Evolutionary conservation across 2,888 invertebrate species (phyloP), one percentile per base, ranked within the genome.

Genomic region (Drosophila tripunctata): DNA sequence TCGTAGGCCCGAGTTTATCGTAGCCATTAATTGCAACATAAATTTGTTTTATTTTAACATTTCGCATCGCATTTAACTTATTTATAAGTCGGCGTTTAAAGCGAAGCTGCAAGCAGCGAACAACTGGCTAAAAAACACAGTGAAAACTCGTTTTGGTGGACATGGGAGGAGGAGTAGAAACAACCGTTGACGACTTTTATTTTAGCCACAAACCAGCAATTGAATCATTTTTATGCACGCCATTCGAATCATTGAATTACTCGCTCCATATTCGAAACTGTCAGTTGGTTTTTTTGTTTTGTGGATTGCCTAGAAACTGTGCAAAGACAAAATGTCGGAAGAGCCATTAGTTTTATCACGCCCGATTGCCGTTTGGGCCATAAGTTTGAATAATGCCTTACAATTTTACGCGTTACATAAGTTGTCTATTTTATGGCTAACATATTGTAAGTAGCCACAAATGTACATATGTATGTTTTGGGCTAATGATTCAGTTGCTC

Each of bases 1-100:
- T 84, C 76, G 76, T 71, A 74, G 82, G 70, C 62, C 55, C 65
- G 51, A 71, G 55, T 88, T 88, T 88, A 85, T 84, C 67, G 75
- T 31, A 21, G 58, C 72, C 87, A 78, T 85, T 85, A 88, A 88
- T 87, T 85, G 88, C 87, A 86, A 81, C 84, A 87, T 85, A 88
- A 85, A 88, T 85, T 87, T 85, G 62, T 85, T 85, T 85, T 87
- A 85, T 85, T 85, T 84, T 84, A 78, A 74, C 71, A 87, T 87
- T 85, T 85, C 79, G 87, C 84, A 84, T 87, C 70, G 77, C 84
- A 75, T 86, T 86, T 77, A 88, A 64, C 78, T 72, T 84, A 80
- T 87, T 72, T 84, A 80, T 87, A 84, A 73, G 75, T 68, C 82
- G 67, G 75, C 81, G 73, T 87, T 87, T 75, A 84, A 67, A 81